Percentiles rank a stretch among this genome's conserved stretches.
Conservation (phyloP, 2,888 invertebrate species). For the Tenthredo distinguenda region DNA sequence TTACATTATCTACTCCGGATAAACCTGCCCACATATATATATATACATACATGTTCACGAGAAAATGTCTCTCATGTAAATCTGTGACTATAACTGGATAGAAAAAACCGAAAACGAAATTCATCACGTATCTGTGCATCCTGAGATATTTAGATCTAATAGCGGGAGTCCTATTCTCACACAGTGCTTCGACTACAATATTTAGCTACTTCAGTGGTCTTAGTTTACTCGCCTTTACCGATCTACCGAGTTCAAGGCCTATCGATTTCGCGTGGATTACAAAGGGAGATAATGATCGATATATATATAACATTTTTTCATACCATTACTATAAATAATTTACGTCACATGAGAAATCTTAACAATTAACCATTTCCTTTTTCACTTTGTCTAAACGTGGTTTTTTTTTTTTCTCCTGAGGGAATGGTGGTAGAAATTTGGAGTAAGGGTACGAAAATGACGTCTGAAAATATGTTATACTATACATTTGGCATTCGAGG, state of each 20-base stretch:
- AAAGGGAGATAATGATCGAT: background rate
- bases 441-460: too few species aligned
- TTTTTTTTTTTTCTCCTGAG: too few species aligned
- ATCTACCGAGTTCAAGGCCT: constrained; percentile 10
- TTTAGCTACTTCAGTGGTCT: background rate
- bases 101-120: background rate
- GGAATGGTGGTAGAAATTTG: too few species aligned
- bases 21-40: background rate
- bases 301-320: background rate
- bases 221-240: background rate
- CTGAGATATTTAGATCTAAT: background rate
- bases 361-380: too few species aligned
- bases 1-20: background rate
- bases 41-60: background rate
- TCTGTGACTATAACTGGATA: background rate
- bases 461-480: background rate
- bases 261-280: background rate
- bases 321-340: too few species aligned
- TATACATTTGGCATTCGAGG: background rate
- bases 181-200: background rate
- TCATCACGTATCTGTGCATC: background rate
- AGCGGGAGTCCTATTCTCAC: background rate
- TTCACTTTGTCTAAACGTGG: too few species aligned
- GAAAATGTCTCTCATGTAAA: background rate
- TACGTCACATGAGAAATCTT: too few species aligned